Evolutionary conservation across 2,113 vertebrate species (phyloP).

Genomic region (Todiramphus saurophagus): DNA sequence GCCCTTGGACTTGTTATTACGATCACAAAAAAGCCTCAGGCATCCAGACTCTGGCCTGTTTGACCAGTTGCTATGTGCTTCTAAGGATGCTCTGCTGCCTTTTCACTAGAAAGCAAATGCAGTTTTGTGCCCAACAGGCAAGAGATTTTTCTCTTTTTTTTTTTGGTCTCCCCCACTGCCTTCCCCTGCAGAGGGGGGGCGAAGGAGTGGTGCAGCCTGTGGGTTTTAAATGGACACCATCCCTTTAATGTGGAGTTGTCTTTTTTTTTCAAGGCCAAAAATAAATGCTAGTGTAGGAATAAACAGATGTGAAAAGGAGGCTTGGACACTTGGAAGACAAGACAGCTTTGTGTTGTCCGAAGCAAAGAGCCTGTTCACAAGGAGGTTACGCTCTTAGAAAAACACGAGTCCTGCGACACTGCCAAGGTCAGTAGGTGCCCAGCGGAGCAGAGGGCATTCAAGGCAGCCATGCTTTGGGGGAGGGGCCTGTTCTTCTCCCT

Average conservation of each 20-base stretch:
- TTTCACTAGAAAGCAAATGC: constrained; percentile 34
- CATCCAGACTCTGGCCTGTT: background rate
- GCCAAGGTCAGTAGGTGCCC: constrained; percentile 51
- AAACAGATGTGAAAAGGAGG: constrained; percentile 46
- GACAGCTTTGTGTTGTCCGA: constrained; percentile 52
- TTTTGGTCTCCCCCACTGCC: background rate
- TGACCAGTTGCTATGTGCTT: background rate
- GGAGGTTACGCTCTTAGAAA: constrained; percentile 32
- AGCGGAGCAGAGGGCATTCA: background rate
- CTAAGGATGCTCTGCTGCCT: background rate
- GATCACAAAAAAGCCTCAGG: background rate
- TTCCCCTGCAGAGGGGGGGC: background rate
- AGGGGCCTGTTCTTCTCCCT: background rate
- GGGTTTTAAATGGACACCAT: constrained; percentile 3
- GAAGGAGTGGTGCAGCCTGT: background rate
- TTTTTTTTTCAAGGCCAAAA: constrained; percentile 48
- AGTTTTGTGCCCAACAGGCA: background rate
- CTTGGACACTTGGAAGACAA: constrained; percentile 58
- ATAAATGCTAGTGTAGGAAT: constrained; percentile 39
- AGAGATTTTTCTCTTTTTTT: background rate
- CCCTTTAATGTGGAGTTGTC: constrained; percentile 33
- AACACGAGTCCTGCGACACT: constrained; percentile 29
- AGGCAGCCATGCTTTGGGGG: background rate
- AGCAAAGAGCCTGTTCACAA: constrained; percentile 46
- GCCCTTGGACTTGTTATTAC: background rate